Percentiles rank a stretch among this genome's conserved stretches.
Evolutionary conservation across 2,888 invertebrate species (phyloP).

Genomic region (Keiferia lycopersicella): DNA sequence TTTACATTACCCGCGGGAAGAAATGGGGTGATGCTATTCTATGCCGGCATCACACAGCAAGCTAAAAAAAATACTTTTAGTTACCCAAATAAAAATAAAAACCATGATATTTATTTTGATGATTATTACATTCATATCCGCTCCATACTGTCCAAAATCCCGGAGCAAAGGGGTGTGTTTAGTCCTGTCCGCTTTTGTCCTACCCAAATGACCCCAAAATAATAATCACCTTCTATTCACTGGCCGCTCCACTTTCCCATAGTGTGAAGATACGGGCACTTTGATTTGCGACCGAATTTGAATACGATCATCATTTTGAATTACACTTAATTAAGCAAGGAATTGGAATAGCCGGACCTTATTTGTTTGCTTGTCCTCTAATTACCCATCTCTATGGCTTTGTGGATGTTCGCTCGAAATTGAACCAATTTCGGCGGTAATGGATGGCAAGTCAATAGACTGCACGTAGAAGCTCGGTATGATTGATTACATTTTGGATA

Average conservation of each 20-base stretch:
- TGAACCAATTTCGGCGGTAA: slow-evolving; percentile 14
- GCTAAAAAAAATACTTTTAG: too few species aligned
- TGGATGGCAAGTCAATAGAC: too few species aligned
- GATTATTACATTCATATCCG: slow-evolving; percentile 34
- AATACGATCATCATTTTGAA: slow-evolving; percentile 64
- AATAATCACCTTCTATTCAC: slow-evolving; percentile 73
- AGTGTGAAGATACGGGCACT: slow-evolving; percentile 74
- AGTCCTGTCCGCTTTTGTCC: slow-evolving; percentile 67
- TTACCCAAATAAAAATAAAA: too few species aligned
- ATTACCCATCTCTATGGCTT: slow-evolving; percentile 39
- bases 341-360: slow-evolving; percentile 52
- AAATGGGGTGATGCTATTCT: too few species aligned
- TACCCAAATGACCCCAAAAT: slow-evolving; percentile 75
- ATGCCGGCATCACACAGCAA: too few species aligned
- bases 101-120: not conserved
- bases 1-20: too few species aligned
- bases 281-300: slow-evolving; percentile 72
- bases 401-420: not conserved
- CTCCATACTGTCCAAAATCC: slow-evolving; percentile 43
- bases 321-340: slow-evolving; percentile 71
- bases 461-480: too few species aligned
- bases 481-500: too few species aligned
- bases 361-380: slow-evolving; percentile 46
- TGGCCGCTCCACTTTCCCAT: slow-evolving; percentile 71
- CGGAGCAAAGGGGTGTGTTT: slow-evolving; percentile 57